Percentiles rank a stretch among this genome's conserved stretches.
Evolutionary conservation across 2,888 invertebrate genomes (phyloP).

Genomic region (Lycia hirtaria): DNA sequence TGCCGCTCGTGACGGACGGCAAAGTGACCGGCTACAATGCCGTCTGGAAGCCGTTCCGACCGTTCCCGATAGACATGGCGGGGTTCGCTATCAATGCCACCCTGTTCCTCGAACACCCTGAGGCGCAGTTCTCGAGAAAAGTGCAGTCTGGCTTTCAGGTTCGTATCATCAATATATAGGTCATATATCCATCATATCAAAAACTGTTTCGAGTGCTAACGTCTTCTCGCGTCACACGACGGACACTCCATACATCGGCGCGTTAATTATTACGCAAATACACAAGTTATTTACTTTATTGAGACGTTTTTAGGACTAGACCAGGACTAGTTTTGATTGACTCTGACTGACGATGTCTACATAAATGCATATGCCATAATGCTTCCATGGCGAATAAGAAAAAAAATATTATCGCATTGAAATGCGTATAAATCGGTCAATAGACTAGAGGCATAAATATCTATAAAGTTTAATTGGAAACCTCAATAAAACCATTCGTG

Average conservation of each 20-base stretch:
- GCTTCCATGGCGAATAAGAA: too few species aligned
- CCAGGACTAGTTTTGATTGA: too few species aligned
- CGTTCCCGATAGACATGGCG: conserved; percentile 99
- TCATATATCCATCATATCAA: too few species aligned
- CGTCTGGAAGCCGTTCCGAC: conserved; percentile 95
- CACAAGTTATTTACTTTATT: too few species aligned
- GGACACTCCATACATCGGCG: too few species aligned
- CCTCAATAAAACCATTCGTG: conserved; percentile 6
- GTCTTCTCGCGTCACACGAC: too few species aligned
- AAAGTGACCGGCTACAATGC: conserved; percentile 86
- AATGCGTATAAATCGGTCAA: background rate
- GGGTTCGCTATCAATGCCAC: conserved; percentile 95
- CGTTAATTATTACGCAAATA: too few species aligned
- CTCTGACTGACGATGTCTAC: too few species aligned
- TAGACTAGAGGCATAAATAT: background rate
- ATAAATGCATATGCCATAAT: too few species aligned
- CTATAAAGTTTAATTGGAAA: background rate
- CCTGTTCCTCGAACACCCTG: conserved; percentile 88
- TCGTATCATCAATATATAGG: conserved; percentile 27
- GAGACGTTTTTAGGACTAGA: too few species aligned
- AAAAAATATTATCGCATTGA: background rate
- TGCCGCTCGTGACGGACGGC: conserved; percentile 89
- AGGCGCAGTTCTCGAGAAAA: conserved; percentile 92
- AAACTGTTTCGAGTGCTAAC: too few species aligned
- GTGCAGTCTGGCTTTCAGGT: conserved; percentile 94